A percentile compares a stretch with the other conserved stretches of the same genome.
Conservation (phyloP, 1,140 invertebrate genomes). For the Thalassaphorura encarpata region DNA sequence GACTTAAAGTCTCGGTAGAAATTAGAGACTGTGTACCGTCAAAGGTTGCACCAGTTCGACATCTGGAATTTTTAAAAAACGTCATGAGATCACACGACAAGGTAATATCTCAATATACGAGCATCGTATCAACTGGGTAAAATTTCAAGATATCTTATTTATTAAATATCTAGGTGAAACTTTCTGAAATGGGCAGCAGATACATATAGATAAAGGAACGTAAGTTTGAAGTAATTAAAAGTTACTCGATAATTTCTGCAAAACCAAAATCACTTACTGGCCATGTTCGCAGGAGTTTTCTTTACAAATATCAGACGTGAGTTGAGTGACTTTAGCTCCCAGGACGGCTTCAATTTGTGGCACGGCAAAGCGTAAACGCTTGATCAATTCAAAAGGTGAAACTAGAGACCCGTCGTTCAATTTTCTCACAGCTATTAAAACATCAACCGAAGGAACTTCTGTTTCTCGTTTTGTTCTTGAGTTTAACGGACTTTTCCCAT, state of each 20-base stretch:
- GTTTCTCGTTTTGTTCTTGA: conserved; percentile 17
- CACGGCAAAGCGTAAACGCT: conserved; percentile 28
- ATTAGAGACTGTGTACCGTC: conserved; percentile 32
- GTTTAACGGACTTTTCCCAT: no score
- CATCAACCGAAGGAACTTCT: conserved; percentile 26
- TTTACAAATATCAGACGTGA: conserved; percentile 29
- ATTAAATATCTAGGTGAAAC: not conserved
- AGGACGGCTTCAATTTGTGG: conserved; percentile 30
- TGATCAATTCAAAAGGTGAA: conserved; percentile 20
- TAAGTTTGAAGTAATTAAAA: no score
- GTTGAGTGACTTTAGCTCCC: conserved; percentile 22
- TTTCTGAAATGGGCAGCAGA: conserved; percentile 1
- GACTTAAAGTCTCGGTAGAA: conserved; percentile 30
- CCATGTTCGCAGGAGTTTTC: conserved; percentile 30
- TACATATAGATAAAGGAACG: no score
- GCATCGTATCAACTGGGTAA: no score
- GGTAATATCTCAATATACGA: no score
- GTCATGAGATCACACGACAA: not conserved
- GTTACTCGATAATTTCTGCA: no score
- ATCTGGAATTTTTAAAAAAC: conserved; percentile 17
- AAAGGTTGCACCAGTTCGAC: conserved; percentile 27
- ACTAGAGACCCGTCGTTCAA: conserved; percentile 28
- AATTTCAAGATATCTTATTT: no score
- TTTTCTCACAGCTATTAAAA: conserved; percentile 28
- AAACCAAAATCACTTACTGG: conserved; percentile 21